Evolutionary conservation across 2,888 invertebrate genomes (phyloP).

Genomic region (Melanophora roralis): DNA sequence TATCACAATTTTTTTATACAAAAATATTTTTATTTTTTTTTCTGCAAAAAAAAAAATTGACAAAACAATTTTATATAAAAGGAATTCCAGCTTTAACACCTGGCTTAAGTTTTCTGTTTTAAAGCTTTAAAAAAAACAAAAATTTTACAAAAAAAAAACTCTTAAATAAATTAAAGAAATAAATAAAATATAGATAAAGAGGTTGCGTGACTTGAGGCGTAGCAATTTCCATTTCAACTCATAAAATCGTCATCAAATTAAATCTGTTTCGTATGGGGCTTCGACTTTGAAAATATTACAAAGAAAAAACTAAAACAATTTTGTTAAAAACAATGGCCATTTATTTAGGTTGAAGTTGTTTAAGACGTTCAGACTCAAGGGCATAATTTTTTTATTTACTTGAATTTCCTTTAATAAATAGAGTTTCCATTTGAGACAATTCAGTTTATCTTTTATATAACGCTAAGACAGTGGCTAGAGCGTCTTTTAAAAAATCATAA

Average conservation of each 20-base stretch:
- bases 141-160: slow-evolving; percentile 8
- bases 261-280: slow-evolving; percentile 61
- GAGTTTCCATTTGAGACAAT: slow-evolving; percentile 32
- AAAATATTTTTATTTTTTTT: too few species aligned
- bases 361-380: slow-evolving; percentile 32
- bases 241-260: slow-evolving; percentile 71
- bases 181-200: slow-evolving; percentile 25
- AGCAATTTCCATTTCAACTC: slow-evolving; percentile 68
- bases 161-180: background rate
- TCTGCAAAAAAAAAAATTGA: background rate
- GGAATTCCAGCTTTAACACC: slow-evolving; percentile 36
- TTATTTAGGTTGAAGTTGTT: slow-evolving; percentile 26
- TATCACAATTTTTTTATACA: too few species aligned
- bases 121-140: background rate
- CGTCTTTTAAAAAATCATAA: background rate
- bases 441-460: slow-evolving; percentile 19
- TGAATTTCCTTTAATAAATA: slow-evolving; percentile 46
- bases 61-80: slow-evolving; percentile 7
- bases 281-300: background rate
- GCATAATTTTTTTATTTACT: slow-evolving; percentile 14
- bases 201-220: slow-evolving; percentile 71
- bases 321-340: slow-evolving; percentile 52
- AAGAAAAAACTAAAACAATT: slow-evolving; percentile 31
- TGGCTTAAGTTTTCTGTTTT: background rate
- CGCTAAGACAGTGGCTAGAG: background rate